phyloP scores from a whole-genome alignment of 2,888 invertebrate genomes.

The Parnassius apollo region DNA sequence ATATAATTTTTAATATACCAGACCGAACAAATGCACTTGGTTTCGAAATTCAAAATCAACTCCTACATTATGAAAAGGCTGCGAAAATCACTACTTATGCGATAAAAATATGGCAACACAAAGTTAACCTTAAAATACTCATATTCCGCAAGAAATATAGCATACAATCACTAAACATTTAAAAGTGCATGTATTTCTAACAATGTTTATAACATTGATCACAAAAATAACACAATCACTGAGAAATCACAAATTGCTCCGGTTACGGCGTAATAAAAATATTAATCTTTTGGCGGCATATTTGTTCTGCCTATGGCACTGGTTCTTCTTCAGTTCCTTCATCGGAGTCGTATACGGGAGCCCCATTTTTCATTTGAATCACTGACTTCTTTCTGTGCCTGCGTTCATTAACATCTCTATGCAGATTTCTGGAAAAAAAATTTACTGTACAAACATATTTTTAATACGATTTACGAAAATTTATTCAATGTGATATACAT shows the following conservation, averaged over 20 bases:
- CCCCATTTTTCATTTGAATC: conserved; percentile 79
- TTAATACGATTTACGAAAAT: no score
- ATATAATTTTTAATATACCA: conserved; percentile 43
- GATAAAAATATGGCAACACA: conserved; percentile 59
- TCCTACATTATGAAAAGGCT: conserved; percentile 42
- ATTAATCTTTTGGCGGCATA: conserved; percentile 38
- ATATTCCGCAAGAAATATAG: conserved; percentile 39
- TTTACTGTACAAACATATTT: no score
- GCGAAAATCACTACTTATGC: conserved; percentile 34
- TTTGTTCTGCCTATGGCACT: conserved; percentile 70
- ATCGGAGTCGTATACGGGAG: conserved; percentile 80
- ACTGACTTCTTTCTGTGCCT: conserved; percentile 82
- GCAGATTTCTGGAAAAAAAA: conserved; percentile 55
- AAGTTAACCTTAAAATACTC: conserved; percentile 39
- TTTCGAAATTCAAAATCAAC: conserved; percentile 46
- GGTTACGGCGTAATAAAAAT: conserved; percentile 12
- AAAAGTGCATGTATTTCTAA: conserved; percentile 19
- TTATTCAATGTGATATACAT: no score
- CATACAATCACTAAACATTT: conserved; percentile 31
- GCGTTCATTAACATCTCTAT: conserved; percentile 76
- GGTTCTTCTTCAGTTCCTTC: conserved; percentile 86
- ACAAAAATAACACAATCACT: conserved; percentile 61
- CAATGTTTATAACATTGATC: conserved; percentile 41
- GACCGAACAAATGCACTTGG: conserved; percentile 63
- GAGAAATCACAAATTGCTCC: conserved; percentile 53